Evolutionary conservation across 1,140 invertebrate genomes (phyloP).

Genomic region (Sipha flava): DNA sequence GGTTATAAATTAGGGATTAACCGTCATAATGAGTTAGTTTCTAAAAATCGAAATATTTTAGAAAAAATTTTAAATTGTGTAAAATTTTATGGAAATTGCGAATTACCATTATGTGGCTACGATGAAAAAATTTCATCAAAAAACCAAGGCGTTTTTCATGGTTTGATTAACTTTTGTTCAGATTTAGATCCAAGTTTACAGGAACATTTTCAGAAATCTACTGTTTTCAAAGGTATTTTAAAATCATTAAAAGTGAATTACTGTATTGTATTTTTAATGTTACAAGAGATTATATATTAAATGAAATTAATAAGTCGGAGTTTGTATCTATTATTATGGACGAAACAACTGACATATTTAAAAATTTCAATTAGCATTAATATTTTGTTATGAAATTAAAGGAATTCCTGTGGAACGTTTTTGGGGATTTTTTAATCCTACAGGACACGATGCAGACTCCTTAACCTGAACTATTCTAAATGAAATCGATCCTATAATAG

Average conservation of each 20-base stretch:
- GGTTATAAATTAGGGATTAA: neutral
- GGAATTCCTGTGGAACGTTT: slow-evolving; percentile 13
- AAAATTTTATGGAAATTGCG: slow-evolving; percentile 40
- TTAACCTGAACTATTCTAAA: neutral
- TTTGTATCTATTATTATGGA: slow-evolving; percentile 37
- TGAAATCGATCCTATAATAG: neutral
- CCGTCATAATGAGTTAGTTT: neutral
- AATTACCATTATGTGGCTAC: slow-evolving; percentile 38
- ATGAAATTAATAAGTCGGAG: neutral
- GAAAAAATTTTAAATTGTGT: neutral
- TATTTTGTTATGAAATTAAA: slow-evolving; percentile 1
- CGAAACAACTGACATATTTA: slow-evolving; percentile 41
- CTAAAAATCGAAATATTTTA: neutral
- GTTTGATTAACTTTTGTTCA: slow-evolving; percentile 33
- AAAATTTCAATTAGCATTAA: slow-evolving; percentile 35
- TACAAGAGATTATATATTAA: no score
- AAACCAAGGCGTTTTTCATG: slow-evolving; percentile 35
- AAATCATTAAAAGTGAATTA: neutral
- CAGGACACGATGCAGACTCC: neutral
- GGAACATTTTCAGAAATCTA: slow-evolving; percentile 38
- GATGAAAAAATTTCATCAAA: slow-evolving; percentile 38
- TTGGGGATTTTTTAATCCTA: neutral
- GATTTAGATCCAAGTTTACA: slow-evolving; percentile 38
- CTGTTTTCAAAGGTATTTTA: neutral
- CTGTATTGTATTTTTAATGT: neutral